These are phyloP conservation scores for Drosophila pruinosa DNA, from an alignment of 1,140 invertebrate species.

Conservation along the genomic window DNA sequence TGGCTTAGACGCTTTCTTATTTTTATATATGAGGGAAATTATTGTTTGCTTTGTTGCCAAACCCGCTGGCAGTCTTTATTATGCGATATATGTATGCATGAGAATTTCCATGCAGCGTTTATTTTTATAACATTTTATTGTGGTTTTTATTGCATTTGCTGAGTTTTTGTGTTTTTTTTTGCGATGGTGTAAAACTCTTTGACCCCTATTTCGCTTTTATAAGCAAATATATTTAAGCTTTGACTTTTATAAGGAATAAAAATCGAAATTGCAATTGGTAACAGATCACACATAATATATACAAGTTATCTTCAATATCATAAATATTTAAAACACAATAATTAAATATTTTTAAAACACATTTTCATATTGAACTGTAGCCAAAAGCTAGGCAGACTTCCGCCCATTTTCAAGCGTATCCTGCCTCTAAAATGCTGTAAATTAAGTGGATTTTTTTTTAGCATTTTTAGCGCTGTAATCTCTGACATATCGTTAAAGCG, in stretches of 20 bases:
- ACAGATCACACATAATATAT: neutral
- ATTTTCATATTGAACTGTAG: neutral
- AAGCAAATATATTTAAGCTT: neutral
- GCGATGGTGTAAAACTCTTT: neutral
- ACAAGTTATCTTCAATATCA: neutral
- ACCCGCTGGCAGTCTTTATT: conserved; percentile 61
- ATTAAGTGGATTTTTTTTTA: conserved; percentile 65
- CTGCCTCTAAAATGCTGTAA: conserved; percentile 7
- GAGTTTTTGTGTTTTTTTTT: neutral
- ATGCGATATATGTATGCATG: conserved; percentile 36
- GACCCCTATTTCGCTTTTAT: neutral
- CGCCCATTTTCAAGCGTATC: neutral
- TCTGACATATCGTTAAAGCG: conserved; percentile 79
- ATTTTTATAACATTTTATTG: conserved; percentile 67
- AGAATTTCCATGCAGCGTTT: conserved; percentile 29
- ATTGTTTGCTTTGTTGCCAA: conserved; percentile 72
- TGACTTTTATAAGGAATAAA: too few relatives aligned
- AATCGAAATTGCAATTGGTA: neutral
- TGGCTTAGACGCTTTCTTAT: conserved; percentile 7
- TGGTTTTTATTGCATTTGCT: conserved; percentile 73
- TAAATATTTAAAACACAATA: too few relatives aligned
- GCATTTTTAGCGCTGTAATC: conserved; percentile 58
- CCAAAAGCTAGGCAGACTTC: neutral
- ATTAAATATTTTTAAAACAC: neutral
- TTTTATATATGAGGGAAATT: conserved; percentile 69